Base-by-base conservation (phyloP, 92 coral and sea anemone genomes). In the Metridium senile region DNA sequence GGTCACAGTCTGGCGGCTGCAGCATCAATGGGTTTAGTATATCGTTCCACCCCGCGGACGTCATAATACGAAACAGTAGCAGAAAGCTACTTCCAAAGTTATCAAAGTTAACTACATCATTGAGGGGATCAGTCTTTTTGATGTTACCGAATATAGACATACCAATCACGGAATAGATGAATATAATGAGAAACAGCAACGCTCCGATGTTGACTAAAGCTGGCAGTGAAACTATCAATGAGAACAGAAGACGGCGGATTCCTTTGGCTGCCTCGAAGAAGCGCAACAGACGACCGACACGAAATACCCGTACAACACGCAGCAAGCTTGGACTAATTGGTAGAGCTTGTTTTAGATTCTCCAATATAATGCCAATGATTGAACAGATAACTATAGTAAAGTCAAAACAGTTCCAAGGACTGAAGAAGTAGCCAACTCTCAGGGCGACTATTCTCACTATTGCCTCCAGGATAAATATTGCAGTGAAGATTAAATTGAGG, bases 21-120 rank as follows among this genome's bases (percentile, higher is more conserved):
- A 96, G 83, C 99, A 89, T 89, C 71, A 96, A 76, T 26, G 97
- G 88, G 27, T 89, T 95, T 21, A 96, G 46, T 4, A 96, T 80
- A 70, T 96, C 99, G 62, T 96, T 92, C 97, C 99, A 96, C 0
- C 99, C 99, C 10, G 99, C 96, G 39, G 97, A 94, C 39, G 99
- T 93, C 93, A 96, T 93, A 2, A 96, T 79, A 18, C 96, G 97
- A 68, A 96, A 93, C 75, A 96, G 26, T 30, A 96, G 88, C 64
- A 93, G 70, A 73, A 96, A 84, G 31, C 95, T 89, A 30, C 76
- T 90, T 26, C 90, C 81, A 70, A 96, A 93, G 71, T 93, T 93
- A 72, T 96, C 99, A 66, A 96, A 96, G 79, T 96, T 95, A 0
- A 95, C 96, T 58, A 92, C 97, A 16, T 90, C 95, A 64, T 96